Evolutionary conservation across 2,113 vertebrate species (phyloP).

Genomic region (Aegypius monachus): DNA sequence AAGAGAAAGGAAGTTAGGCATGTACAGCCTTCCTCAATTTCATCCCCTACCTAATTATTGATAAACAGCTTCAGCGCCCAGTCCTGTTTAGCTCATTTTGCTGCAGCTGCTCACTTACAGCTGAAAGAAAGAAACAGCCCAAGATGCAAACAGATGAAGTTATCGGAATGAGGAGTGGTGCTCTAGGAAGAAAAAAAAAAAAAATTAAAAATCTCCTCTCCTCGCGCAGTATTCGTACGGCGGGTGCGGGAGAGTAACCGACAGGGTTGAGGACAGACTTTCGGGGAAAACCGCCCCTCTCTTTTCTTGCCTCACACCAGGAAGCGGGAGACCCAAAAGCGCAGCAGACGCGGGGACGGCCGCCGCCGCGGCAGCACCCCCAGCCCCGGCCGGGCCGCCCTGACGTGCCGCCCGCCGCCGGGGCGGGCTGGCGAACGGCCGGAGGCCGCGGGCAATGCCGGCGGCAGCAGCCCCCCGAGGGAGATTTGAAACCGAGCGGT

Average conservation of each 20-base stretch:
- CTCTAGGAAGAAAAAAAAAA: too few species aligned
- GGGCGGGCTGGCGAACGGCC: background rate
- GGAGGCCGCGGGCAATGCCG: background rate
- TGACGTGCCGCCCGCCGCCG: background rate
- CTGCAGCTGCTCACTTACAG: background rate
- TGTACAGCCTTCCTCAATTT: background rate
- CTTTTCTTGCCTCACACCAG: accelerated
- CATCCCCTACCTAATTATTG: background rate
- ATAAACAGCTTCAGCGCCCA: background rate
- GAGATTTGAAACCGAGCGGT: background rate
- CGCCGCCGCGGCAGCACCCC: background rate
- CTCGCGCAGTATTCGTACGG: background rate
- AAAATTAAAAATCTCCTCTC: too few species aligned
- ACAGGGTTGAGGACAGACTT: background rate
- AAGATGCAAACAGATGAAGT: background rate
- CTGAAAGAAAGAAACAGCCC: background rate
- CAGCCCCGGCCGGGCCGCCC: background rate
- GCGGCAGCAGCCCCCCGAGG: background rate
- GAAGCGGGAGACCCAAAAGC: background rate
- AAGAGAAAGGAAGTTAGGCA: background rate
- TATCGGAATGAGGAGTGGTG: background rate
- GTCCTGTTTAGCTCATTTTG: background rate
- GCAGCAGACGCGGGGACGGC: background rate
- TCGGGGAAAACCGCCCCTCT: background rate
- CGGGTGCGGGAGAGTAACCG: background rate